These are phyloP conservation scores for Glaucidium brasilianum DNA, from an alignment of 2,113 vertebrate genomes.

Conservation along the genomic window DNA sequence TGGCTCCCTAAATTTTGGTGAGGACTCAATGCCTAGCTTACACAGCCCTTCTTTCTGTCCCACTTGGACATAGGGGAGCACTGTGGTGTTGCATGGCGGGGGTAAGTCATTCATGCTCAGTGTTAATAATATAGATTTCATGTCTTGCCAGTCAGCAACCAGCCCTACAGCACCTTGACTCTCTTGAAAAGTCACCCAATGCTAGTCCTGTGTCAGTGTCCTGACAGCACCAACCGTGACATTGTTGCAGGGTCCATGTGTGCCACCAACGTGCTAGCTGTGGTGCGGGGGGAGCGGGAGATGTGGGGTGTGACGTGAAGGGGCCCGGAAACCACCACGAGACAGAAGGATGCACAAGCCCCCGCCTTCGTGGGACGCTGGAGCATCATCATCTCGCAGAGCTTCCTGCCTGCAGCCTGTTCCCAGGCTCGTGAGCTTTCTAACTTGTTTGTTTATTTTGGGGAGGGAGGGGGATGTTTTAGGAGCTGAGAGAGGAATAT, in stretches of 20 bases:
- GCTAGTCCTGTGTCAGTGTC: fast-evolving
- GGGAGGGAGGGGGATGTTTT: neutral
- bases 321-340: neutral
- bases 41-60: neutral
- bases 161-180: neutral
- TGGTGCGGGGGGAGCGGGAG: neutral
- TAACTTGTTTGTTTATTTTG: conserved; percentile 29
- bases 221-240: neutral
- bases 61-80: neutral
- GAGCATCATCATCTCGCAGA: neutral
- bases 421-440: neutral
- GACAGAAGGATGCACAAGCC: neutral
- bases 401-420: neutral
- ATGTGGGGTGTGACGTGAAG: neutral
- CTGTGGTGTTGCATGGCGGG: neutral
- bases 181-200: neutral
- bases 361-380: neutral
- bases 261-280: fast-evolving
- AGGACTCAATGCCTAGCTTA: neutral
- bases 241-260: fast-evolving
- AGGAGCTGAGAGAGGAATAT: neutral
- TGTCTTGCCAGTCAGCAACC: neutral
- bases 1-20: neutral
- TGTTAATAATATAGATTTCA: neutral
- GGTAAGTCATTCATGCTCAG: neutral